Percentiles rank a stretch among this genome's conserved stretches.
These are phyloP conservation scores for Catostomus latipinnis DNA, from an alignment of 2,797 vertebrate species.

Conservation along the genomic window DNA sequence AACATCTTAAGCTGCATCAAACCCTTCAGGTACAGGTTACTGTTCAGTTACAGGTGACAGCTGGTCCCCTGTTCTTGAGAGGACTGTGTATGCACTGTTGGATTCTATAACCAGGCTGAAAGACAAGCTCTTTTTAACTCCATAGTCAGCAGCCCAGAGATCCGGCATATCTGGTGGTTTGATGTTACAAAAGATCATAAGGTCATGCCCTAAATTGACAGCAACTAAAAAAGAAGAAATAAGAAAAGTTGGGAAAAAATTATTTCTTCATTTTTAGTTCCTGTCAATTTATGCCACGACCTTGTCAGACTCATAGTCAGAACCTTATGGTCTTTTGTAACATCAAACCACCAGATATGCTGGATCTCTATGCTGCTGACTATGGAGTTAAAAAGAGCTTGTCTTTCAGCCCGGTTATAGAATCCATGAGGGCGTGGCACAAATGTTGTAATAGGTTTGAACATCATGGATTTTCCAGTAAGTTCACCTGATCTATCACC, in stretches of 20 bases:
- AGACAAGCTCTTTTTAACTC: conserved; percentile 18
- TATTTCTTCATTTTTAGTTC: too few species aligned
- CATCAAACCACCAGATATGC: conserved; percentile 9
- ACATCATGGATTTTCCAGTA: neutral
- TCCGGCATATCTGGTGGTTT: conserved; percentile 6
- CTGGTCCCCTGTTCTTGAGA: neutral
- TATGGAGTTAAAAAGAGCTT: conserved; percentile 14
- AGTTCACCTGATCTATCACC: too few species aligned
- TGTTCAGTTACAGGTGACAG: conserved; percentile 15
- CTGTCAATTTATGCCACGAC: too few species aligned
- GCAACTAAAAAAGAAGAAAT: too few species aligned
- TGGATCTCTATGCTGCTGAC: conserved; percentile 15
- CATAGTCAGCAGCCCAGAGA: conserved; percentile 21
- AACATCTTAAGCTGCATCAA: neutral
- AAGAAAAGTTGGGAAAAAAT: neutral
- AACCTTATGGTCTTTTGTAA: conserved; percentile 14
- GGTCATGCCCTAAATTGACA: neutral
- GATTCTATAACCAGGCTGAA: conserved; percentile 5
- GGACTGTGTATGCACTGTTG: neutral
- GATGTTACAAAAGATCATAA: conserved; percentile 14
- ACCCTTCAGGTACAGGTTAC: conserved; percentile 4
- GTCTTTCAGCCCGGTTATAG: neutral
- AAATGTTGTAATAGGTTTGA: neutral
- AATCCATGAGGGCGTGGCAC: neutral
- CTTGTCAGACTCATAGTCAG: too few species aligned